Evolutionary conservation across 2,797 vertebrate species (phyloP).

Genomic region (Taeniopygia guttata): DNA sequence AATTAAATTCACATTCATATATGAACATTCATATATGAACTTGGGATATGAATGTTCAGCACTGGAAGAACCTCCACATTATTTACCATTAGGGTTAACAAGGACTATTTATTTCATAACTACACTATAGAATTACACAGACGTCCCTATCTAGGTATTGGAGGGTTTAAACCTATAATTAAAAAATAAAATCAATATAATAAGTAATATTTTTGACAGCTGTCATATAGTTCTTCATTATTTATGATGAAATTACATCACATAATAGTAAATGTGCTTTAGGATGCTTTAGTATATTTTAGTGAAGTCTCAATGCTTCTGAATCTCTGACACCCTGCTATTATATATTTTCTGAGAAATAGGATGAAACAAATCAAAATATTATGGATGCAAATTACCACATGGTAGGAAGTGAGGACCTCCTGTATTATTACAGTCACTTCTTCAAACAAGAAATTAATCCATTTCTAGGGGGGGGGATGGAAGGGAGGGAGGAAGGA

Average conservation of each 20-base stretch:
- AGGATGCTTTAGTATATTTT: background rate
- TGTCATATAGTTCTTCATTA: background rate
- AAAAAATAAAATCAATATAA: background rate
- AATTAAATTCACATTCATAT: background rate
- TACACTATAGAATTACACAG: background rate
- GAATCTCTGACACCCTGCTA: background rate
- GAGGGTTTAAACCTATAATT: background rate
- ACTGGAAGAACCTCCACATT: background rate
- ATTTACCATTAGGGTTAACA: background rate
- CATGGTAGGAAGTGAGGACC: background rate
- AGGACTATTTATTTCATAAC: background rate
- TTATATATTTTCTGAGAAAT: background rate
- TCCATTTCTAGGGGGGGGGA: fast-evolving
- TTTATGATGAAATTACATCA: background rate
- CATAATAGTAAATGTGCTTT: background rate
- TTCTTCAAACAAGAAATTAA: background rate
- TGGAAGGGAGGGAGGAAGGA: no score
- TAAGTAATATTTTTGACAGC: background rate
- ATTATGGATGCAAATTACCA: background rate
- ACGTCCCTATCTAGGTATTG: background rate
- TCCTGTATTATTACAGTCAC: background rate
- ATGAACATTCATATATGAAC: background rate
- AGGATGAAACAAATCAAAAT: slow-evolving; percentile 20
- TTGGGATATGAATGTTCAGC: background rate
- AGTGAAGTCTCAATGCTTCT: background rate